phyloP scores from a whole-genome alignment of 1,140 invertebrate species.

The Ruditapes philippinarum region DNA sequence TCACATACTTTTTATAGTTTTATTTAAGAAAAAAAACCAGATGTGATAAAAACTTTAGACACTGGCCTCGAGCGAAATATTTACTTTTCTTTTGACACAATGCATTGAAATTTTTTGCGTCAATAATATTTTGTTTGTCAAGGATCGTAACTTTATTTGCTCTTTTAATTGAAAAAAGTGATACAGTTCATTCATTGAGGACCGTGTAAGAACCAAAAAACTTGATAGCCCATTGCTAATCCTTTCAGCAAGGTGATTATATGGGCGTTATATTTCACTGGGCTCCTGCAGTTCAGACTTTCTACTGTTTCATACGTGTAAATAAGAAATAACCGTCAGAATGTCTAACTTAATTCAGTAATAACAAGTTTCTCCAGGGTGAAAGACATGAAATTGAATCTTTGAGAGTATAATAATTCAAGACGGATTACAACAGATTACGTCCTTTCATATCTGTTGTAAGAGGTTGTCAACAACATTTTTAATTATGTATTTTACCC shows the following conservation, averaged over 20 bases:
- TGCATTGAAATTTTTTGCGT: no score
- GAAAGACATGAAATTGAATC: not conserved
- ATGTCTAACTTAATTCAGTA: not conserved
- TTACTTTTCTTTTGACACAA: no score
- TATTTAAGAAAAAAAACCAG: no score
- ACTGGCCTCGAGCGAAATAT: no score
- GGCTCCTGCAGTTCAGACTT: not conserved
- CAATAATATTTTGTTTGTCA: constrained; percentile 1
- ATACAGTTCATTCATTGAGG: not conserved
- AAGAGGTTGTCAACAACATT: no score
- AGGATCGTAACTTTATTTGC: constrained; percentile 56
- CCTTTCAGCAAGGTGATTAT: not conserved
- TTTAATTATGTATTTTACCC: no score
- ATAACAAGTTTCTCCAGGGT: not conserved
- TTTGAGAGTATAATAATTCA: no score
- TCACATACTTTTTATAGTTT: no score
- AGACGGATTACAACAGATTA: no score
- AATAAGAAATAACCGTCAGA: not conserved
- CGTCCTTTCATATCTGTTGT: no score
- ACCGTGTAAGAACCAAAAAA: not conserved
- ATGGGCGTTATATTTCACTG: not conserved
- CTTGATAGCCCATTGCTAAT: not conserved
- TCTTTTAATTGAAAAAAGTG: constrained; percentile 47
- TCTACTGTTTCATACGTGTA: not conserved
- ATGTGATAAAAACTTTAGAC: no score